These are phyloP conservation scores for Alligator mississippiensis DNA, from an alignment of 2,113 vertebrate species.

Conservation along the genomic window DNA sequence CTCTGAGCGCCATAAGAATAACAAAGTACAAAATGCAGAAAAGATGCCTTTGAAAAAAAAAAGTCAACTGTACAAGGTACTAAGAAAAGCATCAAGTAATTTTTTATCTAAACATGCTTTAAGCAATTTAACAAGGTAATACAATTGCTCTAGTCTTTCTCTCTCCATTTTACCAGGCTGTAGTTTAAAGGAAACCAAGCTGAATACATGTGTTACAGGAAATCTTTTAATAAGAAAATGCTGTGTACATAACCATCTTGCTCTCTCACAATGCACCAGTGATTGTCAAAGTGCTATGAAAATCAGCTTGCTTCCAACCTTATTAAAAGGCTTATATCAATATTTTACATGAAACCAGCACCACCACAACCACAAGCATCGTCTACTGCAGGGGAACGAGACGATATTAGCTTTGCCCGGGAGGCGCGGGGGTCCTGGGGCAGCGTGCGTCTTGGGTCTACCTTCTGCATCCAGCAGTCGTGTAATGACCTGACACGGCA, in stretches of 20 bases:
- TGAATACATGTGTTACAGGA: conserved; percentile 16
- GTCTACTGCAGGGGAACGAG: neutral
- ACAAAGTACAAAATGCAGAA: conserved; percentile 71
- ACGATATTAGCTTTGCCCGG: conserved; percentile 25
- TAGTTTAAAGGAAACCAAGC: conserved; percentile 21
- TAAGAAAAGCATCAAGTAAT: conserved; percentile 48
- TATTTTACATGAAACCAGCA: neutral
- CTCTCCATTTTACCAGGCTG: conserved; percentile 28
- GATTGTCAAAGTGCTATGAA: neutral
- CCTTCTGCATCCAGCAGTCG: neutral
- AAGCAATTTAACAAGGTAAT: conserved; percentile 53
- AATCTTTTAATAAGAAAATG: conserved; percentile 53
- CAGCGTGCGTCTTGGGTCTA: neutral
- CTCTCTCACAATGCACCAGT: neutral
- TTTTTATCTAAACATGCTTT: conserved; percentile 64
- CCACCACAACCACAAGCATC: conserved; percentile 34
- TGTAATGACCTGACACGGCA: neutral
- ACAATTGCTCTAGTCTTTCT: conserved; percentile 40
- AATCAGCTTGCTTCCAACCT: conserved; percentile 14
- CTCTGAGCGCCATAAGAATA: conserved; percentile 67
- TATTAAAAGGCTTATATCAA: conserved; percentile 35
- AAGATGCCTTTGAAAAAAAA: conserved; percentile 43
- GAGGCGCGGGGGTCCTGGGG: neutral
- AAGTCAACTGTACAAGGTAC: conserved; percentile 33
- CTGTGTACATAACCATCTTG: neutral